These are phyloP conservation scores for Drosophila nr. medialis DNA, from an alignment of 2,888 invertebrate species.

Conservation along the genomic window DNA sequence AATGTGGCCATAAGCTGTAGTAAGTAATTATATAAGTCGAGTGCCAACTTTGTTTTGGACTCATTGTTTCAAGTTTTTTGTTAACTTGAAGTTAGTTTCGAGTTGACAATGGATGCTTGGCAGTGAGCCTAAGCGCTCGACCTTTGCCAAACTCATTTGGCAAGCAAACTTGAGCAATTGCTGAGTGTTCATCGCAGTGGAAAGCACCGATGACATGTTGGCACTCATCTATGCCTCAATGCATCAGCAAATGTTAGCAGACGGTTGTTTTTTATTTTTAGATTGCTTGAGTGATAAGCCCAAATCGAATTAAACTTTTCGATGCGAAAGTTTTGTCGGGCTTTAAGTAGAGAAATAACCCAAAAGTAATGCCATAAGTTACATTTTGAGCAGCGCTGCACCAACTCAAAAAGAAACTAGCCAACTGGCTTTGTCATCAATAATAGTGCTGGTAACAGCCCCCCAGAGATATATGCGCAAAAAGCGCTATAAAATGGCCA, in stretches of 20 bases:
- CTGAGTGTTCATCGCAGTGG: slow-evolving; percentile 31
- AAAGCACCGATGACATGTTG: slow-evolving; percentile 39
- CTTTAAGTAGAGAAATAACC: not conserved
- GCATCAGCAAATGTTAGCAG: slow-evolving; percentile 11
- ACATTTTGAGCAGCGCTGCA: slow-evolving; percentile 3
- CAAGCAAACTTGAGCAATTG: slow-evolving; percentile 33
- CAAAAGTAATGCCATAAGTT: slow-evolving; percentile 36
- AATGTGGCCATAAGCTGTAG: slow-evolving; percentile 2
- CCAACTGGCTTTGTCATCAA: slow-evolving; percentile 28
- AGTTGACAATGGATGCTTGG: slow-evolving; percentile 22
- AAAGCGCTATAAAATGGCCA: slow-evolving; percentile 4
- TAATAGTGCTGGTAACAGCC: slow-evolving; percentile 23
- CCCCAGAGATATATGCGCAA: slow-evolving; percentile 23
- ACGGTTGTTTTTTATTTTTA: slow-evolving; percentile 2
- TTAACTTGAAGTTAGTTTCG: slow-evolving; percentile 17
- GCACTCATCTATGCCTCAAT: slow-evolving; percentile 20
- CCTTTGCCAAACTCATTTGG: slow-evolving; percentile 53
- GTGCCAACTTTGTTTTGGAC: slow-evolving; percentile 16
- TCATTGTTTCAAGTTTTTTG: slow-evolving; percentile 19
- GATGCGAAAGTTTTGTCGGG: slow-evolving; percentile 1
- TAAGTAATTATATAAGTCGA: slow-evolving; percentile 13
- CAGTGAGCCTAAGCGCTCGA: slow-evolving; percentile 26
- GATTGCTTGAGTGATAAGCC: slow-evolving; percentile 18
- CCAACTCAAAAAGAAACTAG: slow-evolving; percentile 14
- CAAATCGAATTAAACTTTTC: slow-evolving; percentile 38